Percentiles rank a stretch among this genome's conserved stretches.
Evolutionary conservation across 2,797 vertebrate genomes (phyloP).

Genomic region (Cyclopterus lumpus): DNA sequence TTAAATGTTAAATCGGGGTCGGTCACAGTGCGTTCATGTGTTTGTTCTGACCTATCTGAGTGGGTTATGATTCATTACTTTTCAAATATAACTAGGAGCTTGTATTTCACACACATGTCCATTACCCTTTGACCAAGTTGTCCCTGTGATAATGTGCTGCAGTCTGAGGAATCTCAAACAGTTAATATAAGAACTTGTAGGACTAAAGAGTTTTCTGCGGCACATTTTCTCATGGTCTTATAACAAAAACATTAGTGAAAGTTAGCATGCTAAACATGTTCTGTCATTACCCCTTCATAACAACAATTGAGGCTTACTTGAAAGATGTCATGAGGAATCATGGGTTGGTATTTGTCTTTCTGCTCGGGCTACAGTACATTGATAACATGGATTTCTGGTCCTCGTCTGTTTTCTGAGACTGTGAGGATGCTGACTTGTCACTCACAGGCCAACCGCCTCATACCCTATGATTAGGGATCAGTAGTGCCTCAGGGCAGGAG

Average conservation of each 20-base stretch:
- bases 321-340: conserved; percentile 5
- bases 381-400: conserved; percentile 46
- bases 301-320: conserved; percentile 2
- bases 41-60: conserved; percentile 5
- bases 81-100: conserved; percentile 6
- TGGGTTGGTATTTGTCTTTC: not conserved
- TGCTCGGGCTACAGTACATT: conserved; percentile 20
- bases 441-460: conserved; percentile 46
- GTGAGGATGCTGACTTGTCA: conserved; percentile 47
- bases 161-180: not conserved
- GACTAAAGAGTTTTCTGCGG: not conserved
- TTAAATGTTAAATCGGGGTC: conserved; percentile 30
- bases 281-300: not conserved
- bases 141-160: not conserved
- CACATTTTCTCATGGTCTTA: not conserved
- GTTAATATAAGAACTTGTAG: conserved; percentile 1
- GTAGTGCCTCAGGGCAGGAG: conserved; percentile 48
- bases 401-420: conserved; percentile 29
- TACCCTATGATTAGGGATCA: conserved; percentile 72
- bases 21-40: conserved; percentile 6
- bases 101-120: not conserved
- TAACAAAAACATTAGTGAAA: conserved; percentile 17
- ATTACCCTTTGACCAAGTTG: not conserved
- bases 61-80: conserved; percentile 11
- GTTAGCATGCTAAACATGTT: not conserved